Evolutionary conservation across 2,797 vertebrate genomes (phyloP).

Genomic region (Fistularia commersonii): DNA sequence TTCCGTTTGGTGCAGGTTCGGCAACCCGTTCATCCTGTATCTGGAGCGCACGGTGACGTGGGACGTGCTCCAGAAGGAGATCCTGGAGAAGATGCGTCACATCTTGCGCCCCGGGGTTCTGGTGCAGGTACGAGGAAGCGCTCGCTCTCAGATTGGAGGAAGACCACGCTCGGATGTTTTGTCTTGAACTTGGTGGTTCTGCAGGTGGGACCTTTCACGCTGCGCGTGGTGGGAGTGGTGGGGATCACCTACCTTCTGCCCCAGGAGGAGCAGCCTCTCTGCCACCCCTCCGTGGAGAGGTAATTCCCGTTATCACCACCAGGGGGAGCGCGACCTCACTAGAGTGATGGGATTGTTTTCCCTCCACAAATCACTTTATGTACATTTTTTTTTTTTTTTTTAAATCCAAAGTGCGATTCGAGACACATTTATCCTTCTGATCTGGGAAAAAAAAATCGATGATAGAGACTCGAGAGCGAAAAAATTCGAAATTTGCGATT

Average conservation of each 20-base stretch:
- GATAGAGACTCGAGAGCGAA: no score
- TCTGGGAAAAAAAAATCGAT: no score
- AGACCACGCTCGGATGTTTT: not conserved
- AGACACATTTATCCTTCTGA: no score
- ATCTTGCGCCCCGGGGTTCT: slow-evolving; percentile 87
- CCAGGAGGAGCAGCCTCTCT: slow-evolving; percentile 94
- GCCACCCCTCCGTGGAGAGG: slow-evolving; percentile 96
- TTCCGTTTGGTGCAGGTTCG: slow-evolving; percentile 77
- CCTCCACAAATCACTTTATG: no score
- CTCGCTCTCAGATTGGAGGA: no score
- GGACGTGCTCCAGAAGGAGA: slow-evolving; percentile 94
- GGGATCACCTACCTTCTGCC: slow-evolving; percentile 96
- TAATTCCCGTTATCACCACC: slow-evolving; percentile 54
- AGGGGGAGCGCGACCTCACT: slow-evolving; percentile 22
- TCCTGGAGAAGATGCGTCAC: slow-evolving; percentile 96
- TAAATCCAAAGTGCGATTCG: no score
- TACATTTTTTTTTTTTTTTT: no score
- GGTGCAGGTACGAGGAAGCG: slow-evolving; percentile 78
- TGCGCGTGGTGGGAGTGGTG: slow-evolving; percentile 95
- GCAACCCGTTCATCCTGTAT: slow-evolving; percentile 93
- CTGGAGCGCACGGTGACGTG: slow-evolving; percentile 91
- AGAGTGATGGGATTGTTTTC: no score
- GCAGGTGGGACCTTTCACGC: slow-evolving; percentile 93
- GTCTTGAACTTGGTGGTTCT: not conserved
- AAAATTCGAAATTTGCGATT: no score